Conservation (phyloP, 1,140 invertebrate species). For the Calosoma granatense region DNA sequence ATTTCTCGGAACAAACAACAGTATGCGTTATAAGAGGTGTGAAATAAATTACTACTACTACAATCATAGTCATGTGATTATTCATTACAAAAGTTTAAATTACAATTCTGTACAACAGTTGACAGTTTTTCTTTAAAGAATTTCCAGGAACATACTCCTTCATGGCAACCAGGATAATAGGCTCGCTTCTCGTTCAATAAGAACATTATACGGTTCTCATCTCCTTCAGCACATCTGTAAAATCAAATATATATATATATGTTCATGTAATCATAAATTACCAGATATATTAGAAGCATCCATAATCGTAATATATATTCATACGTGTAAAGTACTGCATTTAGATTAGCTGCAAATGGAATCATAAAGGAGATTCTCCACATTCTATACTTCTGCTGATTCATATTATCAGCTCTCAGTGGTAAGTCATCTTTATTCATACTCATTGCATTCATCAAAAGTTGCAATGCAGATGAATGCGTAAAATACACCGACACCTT, state of each 20-base stretch:
- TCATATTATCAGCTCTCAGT: background rate
- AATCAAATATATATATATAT: background rate
- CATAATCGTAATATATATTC: background rate
- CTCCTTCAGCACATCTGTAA: background rate
- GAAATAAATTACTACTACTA: too few species aligned
- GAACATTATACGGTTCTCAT: background rate
- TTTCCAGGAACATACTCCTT: slow-evolving; percentile 1
- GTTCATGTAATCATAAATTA: background rate
- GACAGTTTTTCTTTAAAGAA: background rate
- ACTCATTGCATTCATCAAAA: background rate
- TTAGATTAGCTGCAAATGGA: background rate
- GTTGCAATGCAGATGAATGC: background rate
- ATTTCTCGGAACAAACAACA: too few species aligned
- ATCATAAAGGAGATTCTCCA: background rate
- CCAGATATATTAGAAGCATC: background rate
- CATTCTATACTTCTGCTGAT: background rate
- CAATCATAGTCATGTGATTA: too few species aligned
- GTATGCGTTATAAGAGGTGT: too few species aligned
- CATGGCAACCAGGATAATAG: background rate
- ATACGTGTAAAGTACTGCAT: background rate
- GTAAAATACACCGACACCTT: background rate
- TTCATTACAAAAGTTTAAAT: slow-evolving; percentile 1
- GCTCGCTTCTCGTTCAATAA: slow-evolving; percentile 1
- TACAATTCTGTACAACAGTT: background rate
- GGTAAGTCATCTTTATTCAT: background rate